Evolutionary conservation across 2,113 vertebrate species (phyloP).

Genomic region (Dryoscopus gambensis): DNA sequence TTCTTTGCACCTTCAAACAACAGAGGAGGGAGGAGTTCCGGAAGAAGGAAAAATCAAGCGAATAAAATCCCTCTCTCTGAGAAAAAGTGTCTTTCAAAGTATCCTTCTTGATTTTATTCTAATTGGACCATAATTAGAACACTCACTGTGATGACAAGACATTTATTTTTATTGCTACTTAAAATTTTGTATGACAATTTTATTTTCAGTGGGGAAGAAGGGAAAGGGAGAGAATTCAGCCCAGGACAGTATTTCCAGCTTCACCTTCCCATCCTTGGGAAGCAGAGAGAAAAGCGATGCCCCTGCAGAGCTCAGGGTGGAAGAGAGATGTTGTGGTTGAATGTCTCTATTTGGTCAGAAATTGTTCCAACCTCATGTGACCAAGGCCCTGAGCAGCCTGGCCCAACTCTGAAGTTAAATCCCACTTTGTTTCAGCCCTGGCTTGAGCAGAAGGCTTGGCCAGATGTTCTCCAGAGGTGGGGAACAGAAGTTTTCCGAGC

Average conservation of each 20-base stretch:
- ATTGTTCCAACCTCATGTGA: background rate
- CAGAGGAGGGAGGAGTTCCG: background rate
- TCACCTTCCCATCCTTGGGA: background rate
- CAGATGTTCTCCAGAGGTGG: background rate
- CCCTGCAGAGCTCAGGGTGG: background rate
- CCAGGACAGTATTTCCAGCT: background rate
- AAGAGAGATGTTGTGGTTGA: background rate
- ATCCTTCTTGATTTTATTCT: background rate
- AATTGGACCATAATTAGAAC: background rate
- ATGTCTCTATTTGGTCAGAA: background rate
- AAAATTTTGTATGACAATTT: background rate
- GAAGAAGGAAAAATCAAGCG: background rate
- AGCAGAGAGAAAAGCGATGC: background rate
- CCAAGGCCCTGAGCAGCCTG: background rate
- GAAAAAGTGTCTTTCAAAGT: background rate
- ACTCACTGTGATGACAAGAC: background rate
- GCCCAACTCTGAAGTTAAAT: background rate
- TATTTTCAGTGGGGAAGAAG: background rate
- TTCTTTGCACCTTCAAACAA: background rate
- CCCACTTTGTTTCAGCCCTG: background rate
- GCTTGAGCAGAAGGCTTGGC: background rate
- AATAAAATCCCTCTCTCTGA: background rate
- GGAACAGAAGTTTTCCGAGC: background rate
- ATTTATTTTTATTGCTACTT: background rate
- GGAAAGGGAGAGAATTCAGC: background rate